Evolutionary conservation across 2,797 vertebrate species (phyloP).

Genomic region (Sebastes baramenuke): DNA sequence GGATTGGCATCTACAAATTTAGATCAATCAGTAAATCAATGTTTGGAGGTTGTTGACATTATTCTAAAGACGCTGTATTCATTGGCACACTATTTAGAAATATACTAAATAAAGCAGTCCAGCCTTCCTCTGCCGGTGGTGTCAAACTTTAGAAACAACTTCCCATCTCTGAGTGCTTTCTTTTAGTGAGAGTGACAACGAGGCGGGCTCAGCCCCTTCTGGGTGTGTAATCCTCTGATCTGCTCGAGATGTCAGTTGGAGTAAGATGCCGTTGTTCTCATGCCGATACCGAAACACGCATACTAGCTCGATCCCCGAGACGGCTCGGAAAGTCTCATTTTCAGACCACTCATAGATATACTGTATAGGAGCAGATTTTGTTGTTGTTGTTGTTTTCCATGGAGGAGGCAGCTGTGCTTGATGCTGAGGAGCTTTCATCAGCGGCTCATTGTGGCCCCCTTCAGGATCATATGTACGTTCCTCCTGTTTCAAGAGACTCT

Average conservation of each 20-base stretch:
- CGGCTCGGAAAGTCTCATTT: constrained; percentile 18
- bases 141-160: constrained; percentile 44
- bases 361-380: not conserved
- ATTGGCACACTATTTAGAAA: not conserved
- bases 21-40: constrained; percentile 2
- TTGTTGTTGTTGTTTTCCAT: constrained; percentile 7
- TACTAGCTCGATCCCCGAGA: constrained; percentile 24
- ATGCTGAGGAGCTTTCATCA: constrained; percentile 54
- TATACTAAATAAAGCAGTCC: not conserved
- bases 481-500: constrained; percentile 39
- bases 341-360: not conserved
- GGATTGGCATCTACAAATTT: not conserved
- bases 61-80: not conserved
- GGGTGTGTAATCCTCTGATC: constrained; percentile 75
- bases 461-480: constrained; percentile 65
- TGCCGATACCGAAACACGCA: constrained; percentile 33
- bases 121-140: not conserved
- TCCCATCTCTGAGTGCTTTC: constrained; percentile 25
- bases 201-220: constrained; percentile 52
- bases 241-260: constrained; percentile 60
- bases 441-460: constrained; percentile 76
- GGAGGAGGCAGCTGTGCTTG: constrained; percentile 38
- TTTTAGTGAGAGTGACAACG: constrained; percentile 57
- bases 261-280: constrained; percentile 70
- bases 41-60: not conserved